These are phyloP conservation scores for Sapayoa aenigma DNA, from an alignment of 2,113 vertebrate species.

Conservation along the genomic window DNA sequence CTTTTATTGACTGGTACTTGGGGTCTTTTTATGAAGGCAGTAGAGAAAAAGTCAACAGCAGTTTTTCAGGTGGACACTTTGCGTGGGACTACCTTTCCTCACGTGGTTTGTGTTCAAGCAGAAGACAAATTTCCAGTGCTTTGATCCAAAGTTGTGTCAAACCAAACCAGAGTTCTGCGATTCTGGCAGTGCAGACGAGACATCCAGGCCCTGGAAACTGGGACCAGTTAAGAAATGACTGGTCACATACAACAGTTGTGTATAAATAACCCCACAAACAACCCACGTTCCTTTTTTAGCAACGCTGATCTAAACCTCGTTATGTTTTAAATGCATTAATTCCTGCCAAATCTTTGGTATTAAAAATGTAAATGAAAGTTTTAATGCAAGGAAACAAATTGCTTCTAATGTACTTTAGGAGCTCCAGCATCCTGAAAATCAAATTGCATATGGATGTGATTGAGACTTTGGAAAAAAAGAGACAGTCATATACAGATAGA, in stretches of 20 bases:
- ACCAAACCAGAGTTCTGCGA: neutral
- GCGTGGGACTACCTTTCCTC: neutral
- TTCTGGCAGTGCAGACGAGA: neutral
- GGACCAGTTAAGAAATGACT: neutral
- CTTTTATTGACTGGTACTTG: neutral
- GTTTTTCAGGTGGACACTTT: neutral
- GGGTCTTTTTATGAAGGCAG: neutral
- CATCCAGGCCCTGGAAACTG: neutral
- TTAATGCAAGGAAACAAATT: neutral
- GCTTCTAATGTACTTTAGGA: neutral
- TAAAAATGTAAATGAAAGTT: neutral
- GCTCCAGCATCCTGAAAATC: neutral
- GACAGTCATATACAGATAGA: neutral
- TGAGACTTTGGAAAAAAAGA: neutral
- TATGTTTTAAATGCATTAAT: neutral
- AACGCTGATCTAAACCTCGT: fast-evolving
- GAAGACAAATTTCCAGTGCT: neutral
- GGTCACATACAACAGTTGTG: neutral
- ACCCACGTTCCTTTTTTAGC: neutral
- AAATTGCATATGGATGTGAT: neutral
- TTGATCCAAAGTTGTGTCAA: neutral
- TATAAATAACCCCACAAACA: neutral
- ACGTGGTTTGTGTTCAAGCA: neutral
- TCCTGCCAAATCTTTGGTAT: neutral
- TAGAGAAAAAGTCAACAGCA: neutral